Conservation (phyloP, 2,797 vertebrate genomes). For the Cyclopterus lumpus region DNA sequence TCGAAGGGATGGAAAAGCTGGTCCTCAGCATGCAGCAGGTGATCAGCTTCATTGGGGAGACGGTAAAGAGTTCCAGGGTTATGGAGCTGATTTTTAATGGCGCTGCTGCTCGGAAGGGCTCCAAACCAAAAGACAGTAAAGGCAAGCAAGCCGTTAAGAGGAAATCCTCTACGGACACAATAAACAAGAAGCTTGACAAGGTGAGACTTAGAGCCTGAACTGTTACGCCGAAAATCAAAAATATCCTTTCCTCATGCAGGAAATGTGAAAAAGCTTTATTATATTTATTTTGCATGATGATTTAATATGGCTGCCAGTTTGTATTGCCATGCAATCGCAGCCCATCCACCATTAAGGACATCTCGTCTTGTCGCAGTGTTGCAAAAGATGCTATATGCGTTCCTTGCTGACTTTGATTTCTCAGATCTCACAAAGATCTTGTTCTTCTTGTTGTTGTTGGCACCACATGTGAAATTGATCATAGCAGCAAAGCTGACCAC, state of each 20-base stretch:
- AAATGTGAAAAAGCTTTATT: neutral
- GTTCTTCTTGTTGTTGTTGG: conserved; percentile 55
- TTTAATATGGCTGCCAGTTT: neutral
- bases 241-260: neutral
- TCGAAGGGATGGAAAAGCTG: conserved; percentile 90
- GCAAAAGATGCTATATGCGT: conserved; percentile 8
- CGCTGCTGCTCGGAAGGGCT: conserved; percentile 73
- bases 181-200: conserved; percentile 81
- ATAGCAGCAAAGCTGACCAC: conserved; percentile 55
- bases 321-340: neutral
- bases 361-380: conserved; percentile 5
- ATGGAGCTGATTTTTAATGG: conserved; percentile 85
- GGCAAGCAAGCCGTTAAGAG: conserved; percentile 77
- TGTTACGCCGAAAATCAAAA: conserved; percentile 7
- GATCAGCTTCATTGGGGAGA: conserved; percentile 87
- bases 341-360: conserved; percentile 7
- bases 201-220: conserved; percentile 73
- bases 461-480: conserved; percentile 71
- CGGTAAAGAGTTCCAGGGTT: conserved; percentile 85
- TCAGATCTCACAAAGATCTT: conserved; percentile 27
- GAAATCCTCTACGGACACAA: conserved; percentile 75
- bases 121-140: conserved; percentile 76
- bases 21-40: conserved; percentile 89
- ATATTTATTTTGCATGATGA: conserved; percentile 3
- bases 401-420: conserved; percentile 38